Base-by-base conservation (phyloP, 2,797 vertebrate species). In the Clamator glandarius region DNA sequence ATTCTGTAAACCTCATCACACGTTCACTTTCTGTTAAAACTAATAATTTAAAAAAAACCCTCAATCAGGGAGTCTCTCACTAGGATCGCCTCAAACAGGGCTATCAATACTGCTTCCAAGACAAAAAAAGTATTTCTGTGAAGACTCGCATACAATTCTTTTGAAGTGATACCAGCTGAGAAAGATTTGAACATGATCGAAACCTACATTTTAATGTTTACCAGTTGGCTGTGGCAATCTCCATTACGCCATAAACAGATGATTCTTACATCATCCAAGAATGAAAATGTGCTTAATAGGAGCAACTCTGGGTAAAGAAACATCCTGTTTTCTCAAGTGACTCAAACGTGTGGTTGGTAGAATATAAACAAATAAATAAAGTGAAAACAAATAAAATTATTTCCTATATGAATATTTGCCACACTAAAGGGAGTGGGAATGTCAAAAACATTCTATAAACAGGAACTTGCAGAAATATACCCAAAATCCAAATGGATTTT, bases 201-300 rank as follows among this genome's bases (percentile, higher is more conserved):
- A 81, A 62, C 9, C 11, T 73, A 18, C 29, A 31, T 76, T 79
- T 76, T 36, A 26, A 6, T 29, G 39, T 66, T 92, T 68, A 68
- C 46, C 35, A 17, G 9, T 76, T 87, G 80, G 80, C 74, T 54
- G 63, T 4, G 63, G 44, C 67, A 8, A 35, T 12, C 35, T 84
- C 59, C 35, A 29, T 89, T 87, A 76, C 0, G 3, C 48, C 74
- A 63, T 29, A 2, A 35, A 8, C 80, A 77, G 59, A 77, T 64
- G 63, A 80, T 70, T 70, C 81, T 84, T 88, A 90, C 84, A 63
- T 94, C 95, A 95, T 28, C 63, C 36, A 36, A 57, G 86, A 31
- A 63, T 84, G 33, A 79, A 84, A 81, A 75, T 8, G 54, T 25
- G 36, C 50, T 50, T 74, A 48, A 54, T 3, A 57, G 62, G 36